Evolutionary conservation across 2,797 vertebrate species (phyloP).

Genomic region (Echeneis naucrates): DNA sequence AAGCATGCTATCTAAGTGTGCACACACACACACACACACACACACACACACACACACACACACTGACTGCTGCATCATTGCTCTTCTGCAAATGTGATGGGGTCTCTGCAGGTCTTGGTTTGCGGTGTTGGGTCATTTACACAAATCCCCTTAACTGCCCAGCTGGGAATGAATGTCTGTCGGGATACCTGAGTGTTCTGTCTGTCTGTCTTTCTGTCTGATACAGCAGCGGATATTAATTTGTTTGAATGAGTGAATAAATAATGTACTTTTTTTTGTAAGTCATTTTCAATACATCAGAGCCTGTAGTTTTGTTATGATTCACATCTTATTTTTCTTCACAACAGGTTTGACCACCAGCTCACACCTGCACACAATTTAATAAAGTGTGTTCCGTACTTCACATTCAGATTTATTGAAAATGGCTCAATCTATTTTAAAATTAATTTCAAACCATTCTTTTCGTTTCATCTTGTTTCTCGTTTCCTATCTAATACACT

Average conservation of each 20-base stretch:
- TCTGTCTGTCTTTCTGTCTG: slow-evolving; percentile 43
- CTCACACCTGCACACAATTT: background rate
- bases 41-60: slow-evolving; percentile 27
- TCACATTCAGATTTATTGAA: slow-evolving; percentile 39
- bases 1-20: slow-evolving; percentile 41
- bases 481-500: slow-evolving; percentile 33
- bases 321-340: slow-evolving; percentile 18
- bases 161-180: slow-evolving; percentile 51
- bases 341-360: background rate
- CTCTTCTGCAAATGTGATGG: slow-evolving; percentile 57
- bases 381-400: slow-evolving; percentile 25
- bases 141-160: slow-evolving; percentile 66
- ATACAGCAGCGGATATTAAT: background rate
- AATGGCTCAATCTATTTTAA: slow-evolving; percentile 13
- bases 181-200: slow-evolving; percentile 40
- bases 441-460: slow-evolving; percentile 41
- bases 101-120: slow-evolving; percentile 62
- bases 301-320: slow-evolving; percentile 42
- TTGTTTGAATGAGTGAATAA: slow-evolving; percentile 26
- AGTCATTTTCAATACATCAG: slow-evolving; percentile 36
- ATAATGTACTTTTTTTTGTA: slow-evolving; percentile 13
- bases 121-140: slow-evolving; percentile 63
- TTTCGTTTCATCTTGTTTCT: slow-evolving; percentile 53
- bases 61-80: slow-evolving; percentile 28
- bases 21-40: slow-evolving; percentile 5